Conservation (phyloP, 1,140 invertebrate species). For the Zelostemma sp. region DNA sequence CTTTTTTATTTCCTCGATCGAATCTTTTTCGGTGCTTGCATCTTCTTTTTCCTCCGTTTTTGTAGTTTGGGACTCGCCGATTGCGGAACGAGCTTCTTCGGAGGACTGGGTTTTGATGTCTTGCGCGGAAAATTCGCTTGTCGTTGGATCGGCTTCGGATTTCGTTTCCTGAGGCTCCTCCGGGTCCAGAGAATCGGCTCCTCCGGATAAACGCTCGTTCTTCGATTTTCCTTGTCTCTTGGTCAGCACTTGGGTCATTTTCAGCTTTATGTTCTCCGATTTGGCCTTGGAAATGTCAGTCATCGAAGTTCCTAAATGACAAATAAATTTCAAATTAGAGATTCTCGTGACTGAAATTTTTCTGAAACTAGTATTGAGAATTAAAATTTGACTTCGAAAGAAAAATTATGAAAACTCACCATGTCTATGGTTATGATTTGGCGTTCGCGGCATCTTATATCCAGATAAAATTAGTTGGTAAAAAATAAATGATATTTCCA, state of each 20-base stretch:
- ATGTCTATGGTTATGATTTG: constrained; percentile 2
- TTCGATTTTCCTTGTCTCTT: constrained; percentile 7
- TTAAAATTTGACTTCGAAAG: background rate
- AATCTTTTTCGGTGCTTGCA: background rate
- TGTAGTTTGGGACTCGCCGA: background rate
- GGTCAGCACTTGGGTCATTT: background rate
- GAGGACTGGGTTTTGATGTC: background rate
- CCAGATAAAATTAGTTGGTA: too few relatives aligned
- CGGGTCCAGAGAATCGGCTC: constrained; percentile 23
- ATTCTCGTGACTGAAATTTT: constrained; percentile 3
- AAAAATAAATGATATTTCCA: constrained; percentile 4
- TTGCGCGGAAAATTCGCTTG: constrained; percentile 4
- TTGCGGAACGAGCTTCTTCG: constrained; percentile 1
- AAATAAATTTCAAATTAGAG: constrained; percentile 10
- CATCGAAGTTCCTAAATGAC: background rate
- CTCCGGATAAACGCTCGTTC: constrained; percentile 41
- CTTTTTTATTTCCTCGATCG: constrained; percentile 4
- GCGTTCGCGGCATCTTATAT: constrained; percentile 17
- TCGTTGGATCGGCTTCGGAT: background rate
- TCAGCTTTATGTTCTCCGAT: background rate
- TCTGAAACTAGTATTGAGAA: too few relatives aligned
- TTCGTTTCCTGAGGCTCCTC: background rate
- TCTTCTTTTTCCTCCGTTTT: background rate
- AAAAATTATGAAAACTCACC: background rate
- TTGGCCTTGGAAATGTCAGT: too few relatives aligned